Conservation (phyloP, 1,140 invertebrate genomes). For the Ceratitis capitata region DNA sequence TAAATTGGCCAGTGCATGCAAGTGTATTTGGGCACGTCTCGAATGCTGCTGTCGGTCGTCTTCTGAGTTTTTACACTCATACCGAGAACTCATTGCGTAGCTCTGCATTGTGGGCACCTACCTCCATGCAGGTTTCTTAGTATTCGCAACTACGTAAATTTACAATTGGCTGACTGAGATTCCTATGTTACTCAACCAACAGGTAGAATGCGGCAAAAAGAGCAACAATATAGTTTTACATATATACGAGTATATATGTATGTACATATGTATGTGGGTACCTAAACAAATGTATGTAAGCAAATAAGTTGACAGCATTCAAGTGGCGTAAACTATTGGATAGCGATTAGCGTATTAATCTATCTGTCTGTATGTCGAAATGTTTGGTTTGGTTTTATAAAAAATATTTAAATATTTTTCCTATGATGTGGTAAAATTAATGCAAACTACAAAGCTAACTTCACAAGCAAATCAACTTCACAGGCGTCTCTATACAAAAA, state of each 20-base stretch:
- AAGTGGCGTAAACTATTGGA: background rate
- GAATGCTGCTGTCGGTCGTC: background rate
- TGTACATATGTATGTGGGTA: background rate
- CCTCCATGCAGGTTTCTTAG: background rate
- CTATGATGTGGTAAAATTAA: too few relatives aligned
- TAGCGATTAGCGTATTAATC: background rate
- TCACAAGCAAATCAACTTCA: background rate
- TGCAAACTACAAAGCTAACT: background rate
- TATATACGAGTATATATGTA: background rate
- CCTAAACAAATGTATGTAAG: background rate
- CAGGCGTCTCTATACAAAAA: background rate
- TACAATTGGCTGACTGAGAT: background rate
- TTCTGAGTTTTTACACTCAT: too few relatives aligned
- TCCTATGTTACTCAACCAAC: background rate
- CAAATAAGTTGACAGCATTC: background rate
- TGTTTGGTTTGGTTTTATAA: background rate
- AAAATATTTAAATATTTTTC: too few relatives aligned
- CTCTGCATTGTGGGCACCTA: background rate
- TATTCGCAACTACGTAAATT: background rate
- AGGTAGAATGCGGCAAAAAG: background rate
- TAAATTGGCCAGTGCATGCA: background rate
- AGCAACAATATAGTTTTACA: background rate
- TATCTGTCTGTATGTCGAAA: background rate
- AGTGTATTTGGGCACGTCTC: slow-evolving; percentile 10
- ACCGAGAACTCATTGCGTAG: background rate